A percentile compares a stretch with the other conserved stretches of the same genome.
These are phyloP conservation scores for Carollia perspicillata DNA, from an alignment of 2,113 vertebrate genomes.

Conservation along the genomic window DNA sequence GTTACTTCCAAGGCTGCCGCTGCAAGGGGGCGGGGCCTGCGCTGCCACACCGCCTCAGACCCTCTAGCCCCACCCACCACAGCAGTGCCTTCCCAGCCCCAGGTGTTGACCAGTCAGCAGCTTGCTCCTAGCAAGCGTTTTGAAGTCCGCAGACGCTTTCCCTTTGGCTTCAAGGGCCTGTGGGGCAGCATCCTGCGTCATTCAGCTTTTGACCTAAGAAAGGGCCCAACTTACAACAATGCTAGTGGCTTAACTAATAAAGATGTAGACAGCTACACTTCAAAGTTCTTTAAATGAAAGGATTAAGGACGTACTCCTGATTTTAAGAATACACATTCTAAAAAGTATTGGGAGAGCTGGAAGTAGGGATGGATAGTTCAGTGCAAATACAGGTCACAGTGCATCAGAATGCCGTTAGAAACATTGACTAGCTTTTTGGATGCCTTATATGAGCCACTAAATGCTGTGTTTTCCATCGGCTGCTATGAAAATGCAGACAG, in stretches of 20 bases:
- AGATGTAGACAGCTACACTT: not conserved
- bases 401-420: not conserved
- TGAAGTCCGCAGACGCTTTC: not conserved
- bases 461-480: not conserved
- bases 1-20: accelerated
- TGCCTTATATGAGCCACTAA: not conserved
- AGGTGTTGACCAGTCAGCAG: not conserved
- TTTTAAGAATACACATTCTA: not conserved
- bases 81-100: not conserved
- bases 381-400: not conserved
- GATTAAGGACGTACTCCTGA: not conserved
- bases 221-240: not conserved
- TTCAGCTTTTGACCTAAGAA: not conserved
- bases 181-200: not conserved
- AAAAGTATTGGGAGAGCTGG: not conserved
- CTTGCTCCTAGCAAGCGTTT: not conserved
- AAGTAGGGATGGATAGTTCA: not conserved
- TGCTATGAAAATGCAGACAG: not conserved
- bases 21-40: not conserved
- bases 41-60: accelerated
- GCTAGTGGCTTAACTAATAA: not conserved
- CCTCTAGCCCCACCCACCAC: not conserved
- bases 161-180: not conserved
- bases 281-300: not conserved
- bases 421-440: not conserved